Conservation (phyloP, 2,113 vertebrate genomes). For the Taxidea taxus region DNA sequence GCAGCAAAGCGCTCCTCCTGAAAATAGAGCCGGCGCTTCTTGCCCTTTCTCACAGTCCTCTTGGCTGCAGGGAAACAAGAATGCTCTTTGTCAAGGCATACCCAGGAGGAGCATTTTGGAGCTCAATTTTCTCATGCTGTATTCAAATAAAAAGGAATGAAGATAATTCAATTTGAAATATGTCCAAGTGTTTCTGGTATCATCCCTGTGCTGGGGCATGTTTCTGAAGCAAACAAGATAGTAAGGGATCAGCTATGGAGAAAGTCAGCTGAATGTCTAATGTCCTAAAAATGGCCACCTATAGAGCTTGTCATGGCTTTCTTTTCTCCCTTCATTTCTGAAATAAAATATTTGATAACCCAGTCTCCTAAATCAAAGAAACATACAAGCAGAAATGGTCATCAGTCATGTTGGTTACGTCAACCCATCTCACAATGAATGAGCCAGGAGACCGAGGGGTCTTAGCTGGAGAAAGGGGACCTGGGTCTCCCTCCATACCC, state of each 20-base stretch:
- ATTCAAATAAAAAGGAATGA: conserved; percentile 67
- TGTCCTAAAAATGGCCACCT: not conserved
- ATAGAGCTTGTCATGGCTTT: not conserved
- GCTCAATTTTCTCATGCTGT: conserved; percentile 74
- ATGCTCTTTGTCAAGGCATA: conserved; percentile 72
- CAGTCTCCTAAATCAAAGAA: not conserved
- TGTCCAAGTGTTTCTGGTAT: conserved; percentile 42
- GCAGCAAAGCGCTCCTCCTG: conserved; percentile 54
- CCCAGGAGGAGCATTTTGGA: conserved; percentile 56
- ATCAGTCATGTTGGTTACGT: not conserved
- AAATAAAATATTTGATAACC: not conserved
- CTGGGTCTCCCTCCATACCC: fast-evolving
- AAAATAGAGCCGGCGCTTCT: conserved; percentile 69
- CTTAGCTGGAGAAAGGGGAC: not conserved
- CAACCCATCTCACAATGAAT: not conserved
- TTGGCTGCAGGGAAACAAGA: conserved; percentile 66
- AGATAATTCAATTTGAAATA: conserved; percentile 73
- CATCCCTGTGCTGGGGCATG: not conserved
- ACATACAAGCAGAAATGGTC: not conserved
- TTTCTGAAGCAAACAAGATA: conserved; percentile 31
- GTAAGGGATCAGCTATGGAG: conserved; percentile 23
- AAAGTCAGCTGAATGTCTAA: not conserved
- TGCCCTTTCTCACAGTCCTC: conserved; percentile 74
- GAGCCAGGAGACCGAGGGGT: not conserved
- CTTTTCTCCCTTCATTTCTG: not conserved